A percentile compares a stretch with the other conserved stretches of the same genome.
phyloP scores from a whole-genome alignment of 30 jellyfish, hydroid and myxozoan species.

The Chironex yamaguchii region DNA sequence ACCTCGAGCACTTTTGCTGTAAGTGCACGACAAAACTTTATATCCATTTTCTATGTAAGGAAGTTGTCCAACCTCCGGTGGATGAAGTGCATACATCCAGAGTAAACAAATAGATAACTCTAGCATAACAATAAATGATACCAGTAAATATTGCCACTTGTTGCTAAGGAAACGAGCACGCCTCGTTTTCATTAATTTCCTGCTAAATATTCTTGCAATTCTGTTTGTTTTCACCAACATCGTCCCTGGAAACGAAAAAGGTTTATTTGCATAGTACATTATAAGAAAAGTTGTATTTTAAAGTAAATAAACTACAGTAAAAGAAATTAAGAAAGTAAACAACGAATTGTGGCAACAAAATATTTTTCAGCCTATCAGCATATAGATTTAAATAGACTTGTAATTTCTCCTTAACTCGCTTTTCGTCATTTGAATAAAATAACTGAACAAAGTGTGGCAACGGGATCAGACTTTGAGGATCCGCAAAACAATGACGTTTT shows the following conservation, averaged over 20 bases:
- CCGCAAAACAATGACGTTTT: too few species aligned
- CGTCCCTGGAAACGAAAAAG: slow-evolving; percentile 62
- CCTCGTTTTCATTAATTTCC: slow-evolving; percentile 16
- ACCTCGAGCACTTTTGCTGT: slow-evolving; percentile 44
- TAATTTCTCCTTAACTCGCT: too few species aligned
- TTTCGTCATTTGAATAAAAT: too few species aligned
- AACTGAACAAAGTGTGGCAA: too few species aligned
- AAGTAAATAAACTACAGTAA: too few species aligned
- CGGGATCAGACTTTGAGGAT: too few species aligned
- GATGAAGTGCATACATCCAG: slow-evolving; percentile 72
- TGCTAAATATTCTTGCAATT: slow-evolving; percentile 76
- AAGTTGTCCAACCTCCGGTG: slow-evolving; percentile 42
- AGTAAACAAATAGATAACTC: slow-evolving; percentile 62
- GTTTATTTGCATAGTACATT: not conserved
- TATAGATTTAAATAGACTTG: too few species aligned
- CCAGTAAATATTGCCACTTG: slow-evolving; percentile 59
- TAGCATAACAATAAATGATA: slow-evolving; percentile 28
- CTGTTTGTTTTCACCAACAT: slow-evolving; percentile 81
- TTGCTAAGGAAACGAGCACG: slow-evolving; percentile 38
- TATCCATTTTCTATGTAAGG: not conserved
- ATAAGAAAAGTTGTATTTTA: too few species aligned
- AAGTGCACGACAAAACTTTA: slow-evolving; percentile 29
- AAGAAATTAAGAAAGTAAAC: too few species aligned
- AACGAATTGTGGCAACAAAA: too few species aligned
- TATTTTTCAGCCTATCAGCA: too few species aligned